These are phyloP conservation scores for Arge pagana DNA, from an alignment of 2,888 invertebrate species.

Conservation along the genomic window DNA sequence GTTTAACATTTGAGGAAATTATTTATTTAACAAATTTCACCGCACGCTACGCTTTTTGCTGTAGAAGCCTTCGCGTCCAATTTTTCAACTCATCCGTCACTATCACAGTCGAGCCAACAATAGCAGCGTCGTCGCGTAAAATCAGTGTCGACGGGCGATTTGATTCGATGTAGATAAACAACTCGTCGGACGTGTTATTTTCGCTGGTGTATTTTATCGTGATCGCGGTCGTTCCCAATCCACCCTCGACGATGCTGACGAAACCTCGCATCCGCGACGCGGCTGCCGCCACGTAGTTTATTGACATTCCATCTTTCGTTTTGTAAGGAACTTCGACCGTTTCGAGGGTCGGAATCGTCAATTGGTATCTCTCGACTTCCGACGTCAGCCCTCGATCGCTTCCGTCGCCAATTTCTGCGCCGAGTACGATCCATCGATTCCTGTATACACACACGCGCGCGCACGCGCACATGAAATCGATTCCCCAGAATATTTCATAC, in stretches of 20 bases:
- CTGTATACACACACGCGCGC: too few relatives aligned
- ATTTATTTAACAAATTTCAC: too few relatives aligned
- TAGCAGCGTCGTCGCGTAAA: slow-evolving; percentile 1
- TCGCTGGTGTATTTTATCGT: slow-evolving; percentile 26
- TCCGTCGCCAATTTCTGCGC: slow-evolving; percentile 24
- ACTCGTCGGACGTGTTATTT: slow-evolving; percentile 21
- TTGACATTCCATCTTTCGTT: slow-evolving; percentile 16
- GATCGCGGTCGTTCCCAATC: slow-evolving; percentile 12
- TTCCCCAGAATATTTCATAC: too few relatives aligned
- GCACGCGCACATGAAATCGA: too few relatives aligned
- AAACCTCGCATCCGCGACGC: slow-evolving; percentile 28
- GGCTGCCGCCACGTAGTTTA: slow-evolving; percentile 28
- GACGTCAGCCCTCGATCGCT: background rate
- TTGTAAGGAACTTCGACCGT: slow-evolving; percentile 11
- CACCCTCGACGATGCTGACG: slow-evolving; percentile 30
- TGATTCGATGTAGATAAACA: slow-evolving; percentile 28
- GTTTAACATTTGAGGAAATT: too few relatives aligned
- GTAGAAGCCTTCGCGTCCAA: slow-evolving; percentile 16
- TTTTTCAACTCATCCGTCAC: slow-evolving; percentile 21
- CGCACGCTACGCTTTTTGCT: too few relatives aligned
- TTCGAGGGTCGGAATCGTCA: slow-evolving; percentile 21
- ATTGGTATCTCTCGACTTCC: slow-evolving; percentile 16
- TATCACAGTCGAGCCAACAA: slow-evolving; percentile 14
- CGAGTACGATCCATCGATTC: slow-evolving; percentile 33
- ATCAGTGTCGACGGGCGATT: slow-evolving; percentile 13